Evolutionary conservation across 2,113 vertebrate species (phyloP), one percentile per base, ranked within the genome.

Genomic region (Grammomys dolichurus): DNA sequence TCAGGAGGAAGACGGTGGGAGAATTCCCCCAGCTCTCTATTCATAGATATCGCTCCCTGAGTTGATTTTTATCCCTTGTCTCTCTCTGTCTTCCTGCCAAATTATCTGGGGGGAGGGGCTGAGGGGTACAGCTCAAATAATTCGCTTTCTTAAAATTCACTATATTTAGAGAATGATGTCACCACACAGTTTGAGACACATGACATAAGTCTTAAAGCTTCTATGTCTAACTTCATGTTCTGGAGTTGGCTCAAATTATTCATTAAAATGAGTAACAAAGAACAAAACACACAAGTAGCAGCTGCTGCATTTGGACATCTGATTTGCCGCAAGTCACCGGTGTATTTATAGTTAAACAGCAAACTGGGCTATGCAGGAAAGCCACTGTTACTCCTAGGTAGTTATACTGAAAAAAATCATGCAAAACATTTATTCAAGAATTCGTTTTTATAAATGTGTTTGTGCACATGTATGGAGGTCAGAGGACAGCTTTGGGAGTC

Each of bases 171-270:
- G 43, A 84, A 91, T 97, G 96, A 95, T 82, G 78, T 97, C 97
- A 98, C n/a, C 87, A n/a, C 87, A 87, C 65, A 85, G 90, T 96
- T 96, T 95, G 94, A 98, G 97, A 97, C 91, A 97, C 31, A 92
- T 84, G 97, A 97, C 89, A 89, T 87, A 93, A 97, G 75, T 73
- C 73, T 69, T 77, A 89, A 97, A 95, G 96, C 87, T 93, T 91
- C 95, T 93, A 91, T 63, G 95, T 91, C 93, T 95, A 94, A 96
- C 93, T 95, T 95, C 91, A 96, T 63, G 46, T 80, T 92, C 19
- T 95, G 94, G 95, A 94, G 89, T 87, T 90, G 54, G 89, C 95
- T 97, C 95, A 95, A 97, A 96, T 95, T 78, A 95, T 94, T 96
- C 95, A 94, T 87, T 92, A 95, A 97, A 91, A 94, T 76, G 90